Percentiles rank a stretch among this genome's conserved stretches.
Conservation (phyloP, 2,888 invertebrate genomes). For the Cantharis flavilabris region DNA sequence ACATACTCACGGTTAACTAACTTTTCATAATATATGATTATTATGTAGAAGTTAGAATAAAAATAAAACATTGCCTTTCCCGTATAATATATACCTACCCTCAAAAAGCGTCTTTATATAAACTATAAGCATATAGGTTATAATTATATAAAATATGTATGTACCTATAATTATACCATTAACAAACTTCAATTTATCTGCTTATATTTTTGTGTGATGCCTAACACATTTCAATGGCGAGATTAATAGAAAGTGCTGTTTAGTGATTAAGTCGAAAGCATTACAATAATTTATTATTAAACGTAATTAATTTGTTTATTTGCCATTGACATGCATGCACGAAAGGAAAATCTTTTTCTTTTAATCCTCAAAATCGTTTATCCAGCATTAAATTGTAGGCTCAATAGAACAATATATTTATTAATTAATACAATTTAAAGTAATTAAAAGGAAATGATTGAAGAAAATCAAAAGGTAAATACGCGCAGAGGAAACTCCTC, state of each 20-base stretch:
- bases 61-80: neutral
- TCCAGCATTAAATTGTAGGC: neutral
- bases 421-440: neutral
- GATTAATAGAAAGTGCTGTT: neutral
- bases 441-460: neutral
- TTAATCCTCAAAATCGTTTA: neutral
- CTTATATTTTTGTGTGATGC: neutral
- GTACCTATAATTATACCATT: too few species aligned
- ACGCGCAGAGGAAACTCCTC: neutral
- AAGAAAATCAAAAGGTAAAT: neutral
- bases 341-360: neutral
- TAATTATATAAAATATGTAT: neutral
- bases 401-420: neutral
- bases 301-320: neutral
- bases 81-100: too few species aligned
- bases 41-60: neutral
- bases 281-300: neutral
- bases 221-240: neutral
- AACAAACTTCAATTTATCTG: neutral
- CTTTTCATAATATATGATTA: neutral
- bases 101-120: neutral
- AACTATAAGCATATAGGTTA: neutral
- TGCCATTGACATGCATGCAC: neutral
- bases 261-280: neutral
- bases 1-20: neutral